A percentile compares a stretch with the other conserved stretches of the same genome.
Conservation (phyloP, 1,140 invertebrate genomes). For the Polypedilum pembai region DNA sequence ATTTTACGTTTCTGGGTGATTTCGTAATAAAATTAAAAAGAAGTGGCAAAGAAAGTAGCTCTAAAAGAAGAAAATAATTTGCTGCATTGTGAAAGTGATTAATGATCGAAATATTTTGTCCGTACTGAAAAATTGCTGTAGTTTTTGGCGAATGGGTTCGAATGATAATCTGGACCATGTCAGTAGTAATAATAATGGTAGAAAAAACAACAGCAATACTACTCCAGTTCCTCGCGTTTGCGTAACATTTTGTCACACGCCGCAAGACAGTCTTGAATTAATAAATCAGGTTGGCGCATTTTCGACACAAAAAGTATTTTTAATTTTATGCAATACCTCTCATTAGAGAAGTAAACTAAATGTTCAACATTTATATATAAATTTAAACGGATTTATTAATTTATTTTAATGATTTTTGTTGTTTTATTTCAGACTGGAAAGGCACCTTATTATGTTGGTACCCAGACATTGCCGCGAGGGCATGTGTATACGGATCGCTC, state of each 20-base stretch:
- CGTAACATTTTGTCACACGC: conserved; percentile 9
- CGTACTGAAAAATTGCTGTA: background rate
- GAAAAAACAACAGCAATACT: background rate
- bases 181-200: background rate
- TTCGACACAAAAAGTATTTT: background rate
- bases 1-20: background rate
- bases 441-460: conserved; percentile 49
- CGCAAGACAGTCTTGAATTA: conserved; percentile 5
- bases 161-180: conserved; percentile 11
- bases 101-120: background rate
- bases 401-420: too few relatives aligned
- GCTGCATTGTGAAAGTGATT: conserved; percentile 26
- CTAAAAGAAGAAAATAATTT: background rate
- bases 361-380: too few relatives aligned
- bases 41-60: background rate
- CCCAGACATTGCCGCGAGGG: conserved; percentile 47
- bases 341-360: background rate
- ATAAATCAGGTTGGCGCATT: conserved; percentile 11
- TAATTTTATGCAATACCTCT: background rate
- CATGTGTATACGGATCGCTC: conserved; percentile 42
- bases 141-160: conserved; percentile 2
- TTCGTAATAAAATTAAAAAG: background rate
- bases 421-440: conserved; percentile 44
- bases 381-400: too few relatives aligned
- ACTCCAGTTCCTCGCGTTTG: conserved; percentile 10